Percentiles rank a stretch among this genome's conserved stretches.
Evolutionary conservation across 2,113 vertebrate genomes (phyloP).

Genomic region (Chlamydotis undulata): DNA sequence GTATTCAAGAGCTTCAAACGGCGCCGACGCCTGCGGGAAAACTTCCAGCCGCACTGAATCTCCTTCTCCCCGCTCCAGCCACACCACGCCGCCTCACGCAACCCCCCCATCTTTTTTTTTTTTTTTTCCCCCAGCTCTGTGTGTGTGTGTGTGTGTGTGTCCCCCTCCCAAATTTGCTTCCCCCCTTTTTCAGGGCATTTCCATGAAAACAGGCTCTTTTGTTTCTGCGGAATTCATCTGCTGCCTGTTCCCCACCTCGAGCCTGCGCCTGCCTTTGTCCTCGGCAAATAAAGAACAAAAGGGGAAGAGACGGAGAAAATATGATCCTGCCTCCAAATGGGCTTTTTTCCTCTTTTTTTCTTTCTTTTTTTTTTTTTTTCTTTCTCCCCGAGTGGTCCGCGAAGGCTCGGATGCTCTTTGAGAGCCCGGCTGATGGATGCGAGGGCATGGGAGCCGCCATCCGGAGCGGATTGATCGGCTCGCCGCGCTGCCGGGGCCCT

Average conservation of each 20-base stretch:
- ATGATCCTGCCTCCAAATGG: neutral
- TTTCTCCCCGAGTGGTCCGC: neutral
- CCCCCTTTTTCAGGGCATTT: neutral
- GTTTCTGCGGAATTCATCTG: conserved; percentile 1
- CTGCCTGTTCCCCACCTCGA: neutral
- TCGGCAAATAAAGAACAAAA: neutral
- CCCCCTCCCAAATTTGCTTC: neutral
- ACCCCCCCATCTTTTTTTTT: neutral
- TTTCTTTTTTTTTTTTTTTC: neutral
- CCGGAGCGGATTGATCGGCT: neutral
- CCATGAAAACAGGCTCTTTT: conserved; percentile 29
- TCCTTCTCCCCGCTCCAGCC: neutral
- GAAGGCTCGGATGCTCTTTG: neutral
- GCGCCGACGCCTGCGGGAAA: neutral
- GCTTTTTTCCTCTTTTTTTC: neutral
- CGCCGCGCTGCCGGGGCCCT: neutral
- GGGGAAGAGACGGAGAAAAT: neutral
- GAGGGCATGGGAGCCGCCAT: neutral
- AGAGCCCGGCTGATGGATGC: neutral
- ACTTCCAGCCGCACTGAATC: conserved; percentile 7
- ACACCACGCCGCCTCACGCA: rapidly evolving
- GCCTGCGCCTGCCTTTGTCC: conserved; percentile 14
- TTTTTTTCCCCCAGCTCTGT: neutral
- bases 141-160: too few species aligned
- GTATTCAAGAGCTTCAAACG: neutral